Base-by-base conservation (phyloP, 2,113 vertebrate genomes). In the Vulpes lagopus region DNA sequence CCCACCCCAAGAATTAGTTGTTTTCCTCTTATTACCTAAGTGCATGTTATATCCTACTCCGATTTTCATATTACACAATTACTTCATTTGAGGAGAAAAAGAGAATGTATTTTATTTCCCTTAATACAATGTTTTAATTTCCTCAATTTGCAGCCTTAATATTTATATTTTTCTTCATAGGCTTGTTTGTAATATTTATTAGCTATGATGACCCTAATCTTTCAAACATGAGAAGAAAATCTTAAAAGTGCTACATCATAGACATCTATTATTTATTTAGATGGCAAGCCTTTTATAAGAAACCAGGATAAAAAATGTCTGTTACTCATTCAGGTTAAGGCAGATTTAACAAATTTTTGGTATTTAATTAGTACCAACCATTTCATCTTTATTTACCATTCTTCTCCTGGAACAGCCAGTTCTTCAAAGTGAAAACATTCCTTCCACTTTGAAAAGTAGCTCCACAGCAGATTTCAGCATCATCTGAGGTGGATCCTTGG, bases 51-150 rank as follows among this genome's bases (percentile, higher is more conserved):
- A 60, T 85, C 32, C 85, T 60, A n/a, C n/a, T 93, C 73, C 32
- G 64, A 49, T 79, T 94, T 96, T 96, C 82, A 27, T 89, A 97
- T 95, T 91, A 91, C 25, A 82, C 71, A 96, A 84, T 96, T 93
- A 96, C 79, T 96, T 96, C 65, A 95, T 97, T 65, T 84, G n/a
- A 16, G 16, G 10, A 8, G 27, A 5, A 82, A 78, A 74, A 38
- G 2, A 84, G 19, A 76, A 51, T 71, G 43, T 79, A 43, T 86
- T 88, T 67, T 78, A 96, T 98, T 97, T 73, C 71, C 15, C 49
- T 67, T 71, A 23, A 60, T 73, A 49, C 15, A 67, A 1, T 55
- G 14, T 92, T 91, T 97, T 96, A 98, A 94, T 97, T 96, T 97
- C 81, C 86, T 95, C 67, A 57, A 23, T 59, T 91, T 85, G 17